Base-by-base conservation (phyloP, 2,888 invertebrate species). In the Pyrocoelia pectoralis region DNA sequence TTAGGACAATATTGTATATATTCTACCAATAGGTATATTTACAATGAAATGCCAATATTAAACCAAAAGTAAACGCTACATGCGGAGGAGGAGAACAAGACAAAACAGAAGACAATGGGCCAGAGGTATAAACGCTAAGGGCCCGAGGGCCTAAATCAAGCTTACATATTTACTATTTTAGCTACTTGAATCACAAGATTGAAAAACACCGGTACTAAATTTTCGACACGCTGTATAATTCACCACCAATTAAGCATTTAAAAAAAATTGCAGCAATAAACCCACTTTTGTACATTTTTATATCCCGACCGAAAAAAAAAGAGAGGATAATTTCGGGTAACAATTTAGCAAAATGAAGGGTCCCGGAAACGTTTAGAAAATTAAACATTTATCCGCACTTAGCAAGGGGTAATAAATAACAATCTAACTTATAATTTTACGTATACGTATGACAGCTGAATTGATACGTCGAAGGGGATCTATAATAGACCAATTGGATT, bases 321-420 rank as follows among this genome's bases (percentile, higher is more conserved):
- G n/a, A n/a, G 15, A 3, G 41, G 41, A 43, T 43, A 43, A 43
- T 43, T 43, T 43, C 13, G 12, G 41, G 48, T 48, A 48, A 9
- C 50, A 58, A 58, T 58, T 58, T 58, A 17, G 43, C 41, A 29
- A 58, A 58, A 51, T 24, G 41, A 51, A 38, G 40, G 48, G 57
- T 17, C 43, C 61, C 61, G 61, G 61, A 61, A 61, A 61, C 61
- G 56, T 38, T 61, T 61, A 61, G 6, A 51, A 56, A 56, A 56
- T 61, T 61, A 61, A 61, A 61, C 61, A 61, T 61, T 61, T 61
- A 61, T 38, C 61, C 52, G 55, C 56, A 56, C 46, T 66, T 66
- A 60, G 56, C 13, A 38, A 55, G 15, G 24, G 53, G 63, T 57
- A 56, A 66, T 66, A 66, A 66, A 66, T 66, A 66, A 66, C 54